These are phyloP conservation scores for Pterocles burchelli DNA, from an alignment of 2,113 vertebrate genomes.

Conservation along the genomic window DNA sequence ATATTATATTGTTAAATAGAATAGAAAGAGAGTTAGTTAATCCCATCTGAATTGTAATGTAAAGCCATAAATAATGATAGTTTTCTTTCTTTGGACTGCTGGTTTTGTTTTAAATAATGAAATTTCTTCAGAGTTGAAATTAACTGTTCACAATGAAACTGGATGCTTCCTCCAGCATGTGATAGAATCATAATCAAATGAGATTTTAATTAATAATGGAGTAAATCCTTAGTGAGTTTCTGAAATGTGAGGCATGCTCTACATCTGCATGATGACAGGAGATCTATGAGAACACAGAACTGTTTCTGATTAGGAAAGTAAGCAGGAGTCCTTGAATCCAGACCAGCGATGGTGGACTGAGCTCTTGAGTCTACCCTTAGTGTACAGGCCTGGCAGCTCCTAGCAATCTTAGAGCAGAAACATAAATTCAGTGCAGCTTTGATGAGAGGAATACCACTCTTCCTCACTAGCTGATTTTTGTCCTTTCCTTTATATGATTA, in stretches of 20 bases:
- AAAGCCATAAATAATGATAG: neutral
- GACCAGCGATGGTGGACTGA: neutral
- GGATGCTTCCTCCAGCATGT: neutral
- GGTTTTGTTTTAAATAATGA: neutral
- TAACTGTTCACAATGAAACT: neutral
- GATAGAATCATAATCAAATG: slow-evolving; percentile 16
- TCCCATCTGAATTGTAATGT: slow-evolving; percentile 8
- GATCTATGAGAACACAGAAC: neutral
- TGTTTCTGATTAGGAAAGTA: neutral
- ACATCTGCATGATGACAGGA: neutral
- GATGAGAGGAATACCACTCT: neutral
- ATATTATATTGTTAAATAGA: neutral
- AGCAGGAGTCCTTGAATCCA: neutral
- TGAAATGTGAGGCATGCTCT: neutral
- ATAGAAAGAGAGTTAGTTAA: neutral
- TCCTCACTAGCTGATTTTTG: neutral
- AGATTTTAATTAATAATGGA: slow-evolving; percentile 53
- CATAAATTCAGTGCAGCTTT: neutral
- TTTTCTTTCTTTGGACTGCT: slow-evolving; percentile 4
- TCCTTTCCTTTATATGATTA: neutral
- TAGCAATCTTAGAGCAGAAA: neutral
- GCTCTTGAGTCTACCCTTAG: neutral
- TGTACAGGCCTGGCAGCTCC: neutral
- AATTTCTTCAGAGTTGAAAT: neutral
- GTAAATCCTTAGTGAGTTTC: slow-evolving; percentile 2